These are phyloP conservation scores for Chrysopa pallens DNA, from an alignment of 1,140 invertebrate genomes.

Conservation along the genomic window DNA sequence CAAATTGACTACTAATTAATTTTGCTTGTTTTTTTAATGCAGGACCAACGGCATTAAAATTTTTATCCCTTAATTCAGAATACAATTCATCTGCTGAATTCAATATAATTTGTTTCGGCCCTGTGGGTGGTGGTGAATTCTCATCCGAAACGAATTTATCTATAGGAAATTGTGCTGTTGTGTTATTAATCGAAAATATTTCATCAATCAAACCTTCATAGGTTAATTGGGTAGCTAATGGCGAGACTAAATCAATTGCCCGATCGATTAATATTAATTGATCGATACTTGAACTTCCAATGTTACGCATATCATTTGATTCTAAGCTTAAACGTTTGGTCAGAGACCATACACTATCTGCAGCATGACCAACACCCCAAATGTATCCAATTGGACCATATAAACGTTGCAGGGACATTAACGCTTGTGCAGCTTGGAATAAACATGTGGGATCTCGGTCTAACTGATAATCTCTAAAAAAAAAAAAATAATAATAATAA, in stretches of 20 bases:
- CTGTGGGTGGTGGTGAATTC: constrained; percentile 34
- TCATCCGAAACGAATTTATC: constrained; percentile 61
- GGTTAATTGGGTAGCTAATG: constrained; percentile 85
- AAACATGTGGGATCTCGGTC: constrained; percentile 79
- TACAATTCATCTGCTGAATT: constrained; percentile 85
- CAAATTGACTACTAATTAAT: constrained; percentile 67
- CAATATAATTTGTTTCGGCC: constrained; percentile 68
- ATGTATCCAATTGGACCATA: constrained; percentile 82
- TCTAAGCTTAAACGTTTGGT: constrained; percentile 59
- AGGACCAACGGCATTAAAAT: constrained; percentile 78
- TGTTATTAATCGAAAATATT: constrained; percentile 49
- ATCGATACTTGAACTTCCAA: constrained; percentile 50
- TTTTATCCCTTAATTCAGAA: constrained; percentile 79
- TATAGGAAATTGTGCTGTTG: constrained; percentile 64
- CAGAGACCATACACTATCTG: constrained; percentile 77
- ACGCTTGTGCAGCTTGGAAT: constrained; percentile 72
- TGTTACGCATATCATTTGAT: constrained; percentile 15
- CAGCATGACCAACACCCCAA: constrained; percentile 75
- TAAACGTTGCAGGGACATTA: constrained; percentile 68
- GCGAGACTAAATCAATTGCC: constrained; percentile 78
- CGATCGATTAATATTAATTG: constrained; percentile 52
- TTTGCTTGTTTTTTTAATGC: constrained; percentile 76
- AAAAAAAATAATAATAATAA: too few species aligned
- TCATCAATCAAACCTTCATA: constrained; percentile 96
- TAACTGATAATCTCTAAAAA: constrained; percentile 55